Evolutionary conservation across 2,888 invertebrate species (phyloP).

Genomic region (Caenorhabditis sp.): DNA sequence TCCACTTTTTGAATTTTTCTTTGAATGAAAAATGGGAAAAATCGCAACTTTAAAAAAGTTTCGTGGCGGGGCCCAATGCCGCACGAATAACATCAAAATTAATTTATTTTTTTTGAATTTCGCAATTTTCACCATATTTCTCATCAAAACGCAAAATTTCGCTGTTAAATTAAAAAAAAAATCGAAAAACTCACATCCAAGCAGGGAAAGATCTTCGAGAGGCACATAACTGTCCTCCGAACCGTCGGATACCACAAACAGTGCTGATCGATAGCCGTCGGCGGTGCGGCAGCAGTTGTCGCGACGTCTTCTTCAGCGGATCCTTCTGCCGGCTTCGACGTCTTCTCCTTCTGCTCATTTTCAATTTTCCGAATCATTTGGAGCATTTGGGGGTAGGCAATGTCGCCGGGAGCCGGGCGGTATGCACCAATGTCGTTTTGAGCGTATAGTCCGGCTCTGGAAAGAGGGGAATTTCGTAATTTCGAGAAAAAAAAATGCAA

Average conservation of each 20-base stretch:
- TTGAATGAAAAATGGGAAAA: too few species aligned
- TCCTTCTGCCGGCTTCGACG: slow-evolving; percentile 18
- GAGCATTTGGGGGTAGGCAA: slow-evolving; percentile 97
- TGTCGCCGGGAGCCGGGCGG: slow-evolving; percentile 93
- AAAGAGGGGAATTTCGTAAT: slow-evolving; percentile 13
- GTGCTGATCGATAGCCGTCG: slow-evolving; percentile 93
- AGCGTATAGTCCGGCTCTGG: slow-evolving; percentile 88
- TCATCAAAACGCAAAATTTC: neutral
- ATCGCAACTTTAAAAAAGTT: too few species aligned
- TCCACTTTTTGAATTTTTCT: too few species aligned
- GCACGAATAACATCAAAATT: too few species aligned
- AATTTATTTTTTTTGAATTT: too few species aligned
- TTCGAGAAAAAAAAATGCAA: too few species aligned
- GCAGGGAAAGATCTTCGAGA: slow-evolving; percentile 94
- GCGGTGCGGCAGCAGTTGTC: slow-evolving; percentile 84
- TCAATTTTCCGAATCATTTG: slow-evolving; percentile 92
- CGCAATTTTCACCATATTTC: neutral
- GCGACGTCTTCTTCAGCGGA: neutral
- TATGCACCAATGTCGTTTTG: slow-evolving; percentile 91
- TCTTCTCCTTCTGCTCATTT: slow-evolving; percentile 63
- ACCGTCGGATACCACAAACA: slow-evolving; percentile 99
- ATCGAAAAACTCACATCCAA: slow-evolving; percentile 87
- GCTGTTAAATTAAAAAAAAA: neutral
- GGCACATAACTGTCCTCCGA: slow-evolving; percentile 93
- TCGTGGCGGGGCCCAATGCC: too few species aligned